These are phyloP conservation scores for Doryteuthis pealeii DNA, from an alignment of 1,140 invertebrate species.

Conservation along the genomic window DNA sequence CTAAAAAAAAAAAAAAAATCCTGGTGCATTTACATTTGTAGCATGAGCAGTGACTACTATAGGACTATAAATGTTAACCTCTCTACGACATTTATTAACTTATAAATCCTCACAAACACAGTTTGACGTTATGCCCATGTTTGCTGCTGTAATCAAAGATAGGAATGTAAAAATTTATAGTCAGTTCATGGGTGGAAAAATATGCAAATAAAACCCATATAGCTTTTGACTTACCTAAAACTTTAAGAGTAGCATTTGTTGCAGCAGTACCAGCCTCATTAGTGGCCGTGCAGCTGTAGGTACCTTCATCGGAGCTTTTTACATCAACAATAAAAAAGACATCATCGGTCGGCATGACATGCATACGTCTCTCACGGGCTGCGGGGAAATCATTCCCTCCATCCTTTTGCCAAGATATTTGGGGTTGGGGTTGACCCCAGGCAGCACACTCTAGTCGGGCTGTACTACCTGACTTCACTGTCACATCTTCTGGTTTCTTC, in stretches of 20 bases:
- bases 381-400: constrained; percentile 87
- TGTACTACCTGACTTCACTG: constrained; percentile 80
- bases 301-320: constrained; percentile 81
- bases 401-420: constrained; percentile 92
- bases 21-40: too few species aligned
- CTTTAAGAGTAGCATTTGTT: constrained; percentile 85
- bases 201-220: too few species aligned
- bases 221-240: constrained; percentile 75
- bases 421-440: constrained; percentile 80
- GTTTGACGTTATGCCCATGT: too few species aligned
- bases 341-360: constrained; percentile 88
- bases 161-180: too few species aligned
- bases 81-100: too few species aligned
- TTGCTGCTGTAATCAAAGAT: too few species aligned
- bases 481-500: constrained; percentile 82
- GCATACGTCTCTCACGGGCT: constrained; percentile 87
- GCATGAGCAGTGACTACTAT: too few species aligned
- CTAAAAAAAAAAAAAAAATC: too few species aligned
- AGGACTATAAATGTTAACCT: too few species aligned
- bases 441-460: constrained; percentile 89
- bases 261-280: constrained; percentile 85
- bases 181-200: too few species aligned
- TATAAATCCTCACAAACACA: too few species aligned
- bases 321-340: constrained; percentile 90
- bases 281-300: constrained; percentile 91